Evolutionary conservation across 2,888 invertebrate genomes (phyloP).

Genomic region (Mesoligia furuncula): DNA sequence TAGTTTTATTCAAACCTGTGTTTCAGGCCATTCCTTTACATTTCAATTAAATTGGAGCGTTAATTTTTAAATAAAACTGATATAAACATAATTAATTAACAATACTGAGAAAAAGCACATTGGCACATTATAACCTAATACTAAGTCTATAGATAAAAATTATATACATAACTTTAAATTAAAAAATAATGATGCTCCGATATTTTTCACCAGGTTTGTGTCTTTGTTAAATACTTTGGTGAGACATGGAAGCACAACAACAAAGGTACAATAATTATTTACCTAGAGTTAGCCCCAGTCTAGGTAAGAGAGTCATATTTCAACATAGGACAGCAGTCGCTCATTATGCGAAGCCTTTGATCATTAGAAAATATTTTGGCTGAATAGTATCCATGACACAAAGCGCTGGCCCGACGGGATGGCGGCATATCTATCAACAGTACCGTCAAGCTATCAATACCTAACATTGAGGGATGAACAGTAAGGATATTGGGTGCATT

Average conservation of each 20-base stretch:
- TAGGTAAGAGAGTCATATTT: neutral
- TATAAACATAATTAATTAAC: no score
- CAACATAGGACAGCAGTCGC: neutral
- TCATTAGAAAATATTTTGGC: slow-evolving; percentile 33
- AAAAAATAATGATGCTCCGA: neutral
- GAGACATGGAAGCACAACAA: neutral
- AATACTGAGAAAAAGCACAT: no score
- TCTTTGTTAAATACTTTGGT: neutral
- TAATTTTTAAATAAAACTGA: no score
- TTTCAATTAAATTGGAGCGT: no score
- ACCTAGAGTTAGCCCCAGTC: neutral
- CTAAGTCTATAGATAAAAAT: no score
- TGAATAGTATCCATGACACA: slow-evolving; percentile 40
- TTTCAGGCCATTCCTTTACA: no score
- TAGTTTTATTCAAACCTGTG: no score
- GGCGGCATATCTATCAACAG: neutral
- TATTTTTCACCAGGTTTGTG: neutral
- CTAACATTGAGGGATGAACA: neutral
- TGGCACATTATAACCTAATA: no score
- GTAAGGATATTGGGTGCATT: neutral
- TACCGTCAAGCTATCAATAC: neutral
- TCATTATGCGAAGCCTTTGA: slow-evolving; percentile 39
- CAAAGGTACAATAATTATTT: neutral
- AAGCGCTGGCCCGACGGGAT: slow-evolving; percentile 2
- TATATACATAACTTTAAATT: no score